Evolutionary conservation across 2,888 invertebrate species (phyloP).

Genomic region (Blera fallax): DNA sequence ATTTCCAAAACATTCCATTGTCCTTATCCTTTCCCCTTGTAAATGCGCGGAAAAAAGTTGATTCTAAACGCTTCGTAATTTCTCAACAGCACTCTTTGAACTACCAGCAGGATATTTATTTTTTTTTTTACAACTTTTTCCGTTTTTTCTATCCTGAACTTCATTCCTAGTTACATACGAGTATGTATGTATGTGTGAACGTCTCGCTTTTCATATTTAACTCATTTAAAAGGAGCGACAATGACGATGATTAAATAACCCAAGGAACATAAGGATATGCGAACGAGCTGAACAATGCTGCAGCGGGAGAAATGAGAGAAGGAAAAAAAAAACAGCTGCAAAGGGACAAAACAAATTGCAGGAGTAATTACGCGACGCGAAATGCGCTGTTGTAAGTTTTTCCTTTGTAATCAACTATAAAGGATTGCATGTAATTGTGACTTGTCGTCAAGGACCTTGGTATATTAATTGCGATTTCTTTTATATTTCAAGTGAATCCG

Average conservation of each 20-base stretch:
- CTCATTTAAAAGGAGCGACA: constrained; percentile 22
- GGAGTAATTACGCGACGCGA: constrained; percentile 18
- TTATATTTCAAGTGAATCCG: constrained; percentile 13
- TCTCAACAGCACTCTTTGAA: not conserved
- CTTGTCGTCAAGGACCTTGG: constrained; percentile 42
- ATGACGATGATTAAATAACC: constrained; percentile 31
- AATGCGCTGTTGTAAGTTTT: not conserved
- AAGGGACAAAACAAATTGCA: constrained; percentile 26
- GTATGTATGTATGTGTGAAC: not conserved
- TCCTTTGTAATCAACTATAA: constrained; percentile 38
- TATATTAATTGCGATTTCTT: constrained; percentile 58
- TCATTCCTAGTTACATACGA: not conserved
- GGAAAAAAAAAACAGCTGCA: constrained; percentile 3
- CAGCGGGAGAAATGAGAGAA: not conserved
- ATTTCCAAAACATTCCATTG: not conserved
- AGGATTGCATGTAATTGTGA: constrained; percentile 45
- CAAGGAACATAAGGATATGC: not conserved
- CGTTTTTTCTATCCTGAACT: not conserved
- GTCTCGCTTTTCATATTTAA: constrained; percentile 16
- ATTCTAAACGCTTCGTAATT: constrained; percentile 10
- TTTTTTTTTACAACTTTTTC: not conserved
- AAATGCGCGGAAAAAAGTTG: constrained; percentile 14
- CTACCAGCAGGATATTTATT: not conserved
- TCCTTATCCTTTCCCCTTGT: not conserved
- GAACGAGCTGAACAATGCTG: not conserved